Evolutionary conservation across 2,888 invertebrate species (phyloP), one percentile per base, ranked within the genome.

Genomic region (Lasioglossum figueresi): DNA sequence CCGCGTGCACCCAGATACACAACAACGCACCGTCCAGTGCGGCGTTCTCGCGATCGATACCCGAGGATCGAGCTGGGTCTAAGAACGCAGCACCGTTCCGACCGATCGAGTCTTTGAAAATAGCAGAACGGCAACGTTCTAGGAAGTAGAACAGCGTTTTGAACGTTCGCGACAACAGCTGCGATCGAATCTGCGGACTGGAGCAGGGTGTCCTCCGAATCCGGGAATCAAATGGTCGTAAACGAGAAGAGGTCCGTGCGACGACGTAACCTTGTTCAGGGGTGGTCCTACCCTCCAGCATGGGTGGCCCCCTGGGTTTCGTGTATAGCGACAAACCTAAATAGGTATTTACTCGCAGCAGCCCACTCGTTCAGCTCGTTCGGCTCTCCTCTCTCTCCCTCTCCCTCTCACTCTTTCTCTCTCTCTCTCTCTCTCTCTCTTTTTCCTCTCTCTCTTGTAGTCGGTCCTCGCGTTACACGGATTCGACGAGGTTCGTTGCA

Each of bases 251-350:
- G 76, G 85, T 78, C 73, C 56, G 78, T 14, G 43, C 52, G 52
- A 14, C 76, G 85, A 76, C 80, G 82, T 74, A 43, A 59, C 75
- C 66, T 68, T 37, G 75, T 40, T 66, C 82, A 85, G 84, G 91
- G 91, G 92, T 91, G 91, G 90, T 87, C 88, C 52, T 87, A 91
- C 92, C 91, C 91, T 92, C 88, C 87, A 66, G 84, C 84, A 83
- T 88, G 92, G 93, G 92, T 92, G 92, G 92, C 84, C 91, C 87
- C 76, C 83, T 79, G 27, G 82, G 73, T 80, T 68, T 84, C 84
- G 80, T 87, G 88, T 88, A 87, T 87, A 88, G 84, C 85, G 86
- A 87, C 76, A 79, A 79, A 79, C 85, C 88, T 82, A 88, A 91
- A 90, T 88, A 88, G 85, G 80, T 37, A 68, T 68, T 72, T 82